Base-by-base conservation (phyloP, 2,113 vertebrate genomes). In the Chrysochloris asiatica region DNA sequence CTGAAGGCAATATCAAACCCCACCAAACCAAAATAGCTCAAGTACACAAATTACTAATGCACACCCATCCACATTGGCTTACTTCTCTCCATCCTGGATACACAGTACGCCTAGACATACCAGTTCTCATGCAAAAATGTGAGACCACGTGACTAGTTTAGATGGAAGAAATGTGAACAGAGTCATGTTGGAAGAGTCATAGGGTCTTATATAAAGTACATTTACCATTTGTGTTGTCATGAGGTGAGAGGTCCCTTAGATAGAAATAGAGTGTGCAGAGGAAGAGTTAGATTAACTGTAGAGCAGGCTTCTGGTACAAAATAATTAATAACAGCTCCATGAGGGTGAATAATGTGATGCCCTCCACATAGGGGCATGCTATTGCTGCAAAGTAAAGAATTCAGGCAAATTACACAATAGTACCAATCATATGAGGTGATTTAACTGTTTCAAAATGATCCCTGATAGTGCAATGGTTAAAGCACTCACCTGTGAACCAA, bases 321-420 rank as follows among this genome's bases (percentile, higher is more conserved):
- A 54, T 63, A 36, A 63, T 4, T 38, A 38, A 33, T 5, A 72
- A 22, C 21, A 83, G 38, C 10, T 71, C 21, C 59, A 26, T 28
- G 3, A n/a, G 0, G 22, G 33, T 28, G 12, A 0, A 2, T 86
- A n/a, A 1, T 73, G 79, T 19, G 6, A 6, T 59, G 8, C 0
- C 50, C 22, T 72, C 26, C 2, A 17, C 33, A 19, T 2, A 26
- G 45, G 43, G 38, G 24, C 8, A 52, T n/a, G 6, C 8, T 48
- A 19, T 47, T 69, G n/a, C 7, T 50, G 56, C 67, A 36, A 75
- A 56, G 2, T 41, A 75, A 50, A 28, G 17, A 38, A 61, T 17
- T 36, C 7, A 45, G 3, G 11, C 22, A 45, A 3, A 14, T 59
- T 77, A 52, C 24, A 48, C 48, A 30, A 24, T 48, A 33, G 56